phyloP scores from a whole-genome alignment of 1,140 invertebrate species.

The Homalodisca vitripennis region DNA sequence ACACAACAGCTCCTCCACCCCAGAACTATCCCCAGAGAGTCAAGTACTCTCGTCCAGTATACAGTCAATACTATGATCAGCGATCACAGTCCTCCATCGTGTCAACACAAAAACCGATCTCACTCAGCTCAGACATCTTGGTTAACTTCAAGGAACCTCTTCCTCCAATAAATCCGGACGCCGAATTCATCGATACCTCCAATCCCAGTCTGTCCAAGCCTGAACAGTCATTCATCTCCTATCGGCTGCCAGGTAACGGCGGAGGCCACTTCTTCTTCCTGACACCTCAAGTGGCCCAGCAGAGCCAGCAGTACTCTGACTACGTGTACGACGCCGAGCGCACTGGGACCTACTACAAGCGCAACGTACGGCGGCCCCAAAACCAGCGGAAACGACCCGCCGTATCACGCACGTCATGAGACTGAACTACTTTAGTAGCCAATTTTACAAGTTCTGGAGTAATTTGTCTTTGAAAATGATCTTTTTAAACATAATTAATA shows the following conservation, averaged over 20 bases:
- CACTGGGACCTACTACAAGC: slow-evolving; percentile 14
- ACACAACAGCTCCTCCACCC: slow-evolving; percentile 5
- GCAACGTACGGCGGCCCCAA: slow-evolving; percentile 24
- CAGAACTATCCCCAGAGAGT: slow-evolving; percentile 3
- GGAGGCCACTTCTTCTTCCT: slow-evolving; percentile 74
- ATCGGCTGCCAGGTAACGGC: slow-evolving; percentile 63
- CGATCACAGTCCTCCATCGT: not conserved
- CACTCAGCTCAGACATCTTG: slow-evolving; percentile 49
- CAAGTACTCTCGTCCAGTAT: not conserved
- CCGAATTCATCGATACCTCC: slow-evolving; percentile 50
- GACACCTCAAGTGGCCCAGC: slow-evolving; percentile 59
- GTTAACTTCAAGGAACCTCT: slow-evolving; percentile 55
- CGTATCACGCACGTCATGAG: not conserved
- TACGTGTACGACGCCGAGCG: not conserved
- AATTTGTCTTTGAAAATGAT: no score
- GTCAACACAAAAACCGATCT: slow-evolving; percentile 41
- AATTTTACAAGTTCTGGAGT: no score
- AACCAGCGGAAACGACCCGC: not conserved
- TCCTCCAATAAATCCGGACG: slow-evolving; percentile 55
- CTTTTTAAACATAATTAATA: no score
- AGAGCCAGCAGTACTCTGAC: slow-evolving; percentile 15
- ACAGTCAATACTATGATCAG: slow-evolving; percentile 17
- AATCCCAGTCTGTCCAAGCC: slow-evolving; percentile 45
- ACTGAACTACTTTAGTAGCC: no score
- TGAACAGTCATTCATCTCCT: slow-evolving; percentile 50